These are phyloP conservation scores for Planiliza haematocheilus DNA, from an alignment of 2,113 vertebrate species.

Conservation along the genomic window DNA sequence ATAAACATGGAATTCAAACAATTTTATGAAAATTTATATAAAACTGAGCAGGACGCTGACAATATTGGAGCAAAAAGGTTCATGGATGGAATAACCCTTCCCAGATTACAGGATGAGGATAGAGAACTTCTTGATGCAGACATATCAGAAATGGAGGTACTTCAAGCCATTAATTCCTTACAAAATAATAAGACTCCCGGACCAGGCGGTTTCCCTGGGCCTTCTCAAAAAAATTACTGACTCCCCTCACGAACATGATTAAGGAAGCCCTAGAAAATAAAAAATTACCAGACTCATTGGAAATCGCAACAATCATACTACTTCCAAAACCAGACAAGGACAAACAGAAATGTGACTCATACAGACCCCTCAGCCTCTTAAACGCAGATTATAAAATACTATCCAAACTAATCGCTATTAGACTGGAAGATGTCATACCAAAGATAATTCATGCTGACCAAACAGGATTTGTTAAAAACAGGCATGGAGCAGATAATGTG, in stretches of 20 bases:
- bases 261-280: no score
- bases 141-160: background rate
- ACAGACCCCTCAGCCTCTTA: background rate
- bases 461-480: conserved; percentile 1
- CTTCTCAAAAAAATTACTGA: background rate
- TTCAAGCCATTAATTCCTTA: no score
- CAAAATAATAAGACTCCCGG: background rate
- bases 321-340: no score
- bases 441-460: background rate
- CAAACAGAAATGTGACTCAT: background rate
- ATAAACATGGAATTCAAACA: background rate
- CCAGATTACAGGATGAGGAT: background rate
- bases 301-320: background rate
- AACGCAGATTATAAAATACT: background rate
- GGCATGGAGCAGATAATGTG: background rate
- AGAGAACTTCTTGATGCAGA: background rate
- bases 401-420: background rate
- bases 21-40: background rate
- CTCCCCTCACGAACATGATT: no score
- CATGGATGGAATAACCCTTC: background rate
- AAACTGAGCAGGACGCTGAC: background rate
- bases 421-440: background rate
- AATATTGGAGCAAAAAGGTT: background rate
- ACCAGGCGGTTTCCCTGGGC: background rate
- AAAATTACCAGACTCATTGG: fast-evolving